Evolutionary conservation across 2,113 vertebrate genomes (phyloP), one percentile per base, ranked within the genome.

Genomic region (Echinops telfairi): DNA sequence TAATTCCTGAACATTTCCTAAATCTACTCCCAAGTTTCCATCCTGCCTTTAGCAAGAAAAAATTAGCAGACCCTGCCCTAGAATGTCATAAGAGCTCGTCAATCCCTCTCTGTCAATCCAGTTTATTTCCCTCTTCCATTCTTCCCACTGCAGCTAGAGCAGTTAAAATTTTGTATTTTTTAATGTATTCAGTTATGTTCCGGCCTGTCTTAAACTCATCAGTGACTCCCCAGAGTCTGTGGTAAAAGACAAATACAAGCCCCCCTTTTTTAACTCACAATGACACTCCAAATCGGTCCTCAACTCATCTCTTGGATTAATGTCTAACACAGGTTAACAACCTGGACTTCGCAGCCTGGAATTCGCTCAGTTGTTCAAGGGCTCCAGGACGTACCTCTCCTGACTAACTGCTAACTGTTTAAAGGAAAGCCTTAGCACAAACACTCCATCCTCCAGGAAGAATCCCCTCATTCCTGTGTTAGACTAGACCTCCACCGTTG

Each of bases 381-480:
- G 2, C 15, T 53, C 33, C 27, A 43, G 64, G 20, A 77, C 15
- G 12, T 92, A 3, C 3, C 22, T 27, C 23, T 53, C 81, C 73
- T 85, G n/a, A 25, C 16, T 84, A 31, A 31, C 10, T 62, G 73
- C 60, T 6, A 86, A 40, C 70, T 92, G 64, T 36, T 92, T 80
- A 70, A 92, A 94, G 29, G 27, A 92, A 81, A 87, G 43, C 0
- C 6, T 95, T 43, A 1, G 3, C 60, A 88, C 60, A 78, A 88
- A 22, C 27, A 31, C n/a, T 36, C 19, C 70, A 53, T 94, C 80
- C 11, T 87, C 68, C 16, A 77, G 36, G 33, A 95, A 90, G 19
- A 10, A 43, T 71, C 83, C 27, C n/a, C 33, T 27, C 22, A 83
- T 57, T 20, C 29, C 27, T 33, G 3, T 85, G 43, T 62, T 73